Conservation (phyloP, 1,140 invertebrate genomes). For the Eueides isabella region DNA sequence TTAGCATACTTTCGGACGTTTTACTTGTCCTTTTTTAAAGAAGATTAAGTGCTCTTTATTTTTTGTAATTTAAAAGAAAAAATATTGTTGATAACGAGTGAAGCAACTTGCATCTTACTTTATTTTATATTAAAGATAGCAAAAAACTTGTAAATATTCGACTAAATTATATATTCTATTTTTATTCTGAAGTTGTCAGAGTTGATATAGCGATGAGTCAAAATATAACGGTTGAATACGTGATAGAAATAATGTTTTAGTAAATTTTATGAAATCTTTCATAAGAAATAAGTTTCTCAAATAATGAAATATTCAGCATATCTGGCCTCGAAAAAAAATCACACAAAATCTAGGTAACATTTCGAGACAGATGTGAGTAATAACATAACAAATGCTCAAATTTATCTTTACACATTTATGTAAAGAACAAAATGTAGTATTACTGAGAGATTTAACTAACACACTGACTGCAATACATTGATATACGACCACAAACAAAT, state of each 20-base stretch:
- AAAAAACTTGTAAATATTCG: neutral
- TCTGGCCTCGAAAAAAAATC: neutral
- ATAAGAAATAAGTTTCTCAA: constrained; percentile 3
- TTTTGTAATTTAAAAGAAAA: too few relatives aligned
- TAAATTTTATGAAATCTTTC: neutral
- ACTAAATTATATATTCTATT: neutral
- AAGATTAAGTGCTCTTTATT: too few relatives aligned
- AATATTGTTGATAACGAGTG: too few relatives aligned
- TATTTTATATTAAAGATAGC: too few relatives aligned
- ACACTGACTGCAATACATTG: neutral
- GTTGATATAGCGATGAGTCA: neutral
- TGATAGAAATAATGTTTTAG: neutral
- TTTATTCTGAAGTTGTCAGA: neutral
- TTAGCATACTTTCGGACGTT: too few relatives aligned
- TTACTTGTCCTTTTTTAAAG: too few relatives aligned
- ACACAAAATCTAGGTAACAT: neutral
- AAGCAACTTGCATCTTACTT: too few relatives aligned
- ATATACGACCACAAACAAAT: neutral
- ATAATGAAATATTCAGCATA: constrained; percentile 4
- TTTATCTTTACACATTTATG: neutral
- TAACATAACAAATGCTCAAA: neutral
- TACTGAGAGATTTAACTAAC: neutral
- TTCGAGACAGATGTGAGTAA: neutral
- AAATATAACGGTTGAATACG: neutral
- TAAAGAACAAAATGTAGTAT: neutral